Evolutionary conservation across 2,797 vertebrate species (phyloP).

Genomic region (Somateria mollissima): DNA sequence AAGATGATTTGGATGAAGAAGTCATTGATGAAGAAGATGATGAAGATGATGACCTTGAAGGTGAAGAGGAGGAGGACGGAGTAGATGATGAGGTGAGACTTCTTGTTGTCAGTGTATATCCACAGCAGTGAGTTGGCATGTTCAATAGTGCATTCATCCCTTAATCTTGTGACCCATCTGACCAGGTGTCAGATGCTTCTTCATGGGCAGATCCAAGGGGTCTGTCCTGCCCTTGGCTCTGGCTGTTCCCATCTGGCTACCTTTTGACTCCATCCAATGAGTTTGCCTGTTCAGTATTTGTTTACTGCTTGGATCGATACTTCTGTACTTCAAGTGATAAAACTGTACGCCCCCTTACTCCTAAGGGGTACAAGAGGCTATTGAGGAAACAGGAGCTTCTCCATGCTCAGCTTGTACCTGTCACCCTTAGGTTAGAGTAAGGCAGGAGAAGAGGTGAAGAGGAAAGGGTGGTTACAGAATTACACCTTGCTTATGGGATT

Average conservation of each 20-base stretch:
- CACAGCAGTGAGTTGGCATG: accelerated
- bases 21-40: conserved; percentile 67
- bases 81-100: conserved; percentile 74
- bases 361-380: accelerated
- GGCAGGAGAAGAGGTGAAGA: not conserved
- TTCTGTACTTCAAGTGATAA: accelerated
- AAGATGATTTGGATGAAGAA: conserved; percentile 74
- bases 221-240: accelerated
- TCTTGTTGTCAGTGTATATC: not conserved
- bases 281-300: not conserved
- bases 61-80: conserved; percentile 75
- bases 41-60: conserved; percentile 75
- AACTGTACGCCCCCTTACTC: accelerated
- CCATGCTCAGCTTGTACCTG: not conserved
- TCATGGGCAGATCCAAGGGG: not conserved
- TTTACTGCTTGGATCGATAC: not conserved
- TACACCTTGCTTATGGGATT: not conserved
- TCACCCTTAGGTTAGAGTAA: not conserved
- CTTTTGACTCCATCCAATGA: accelerated
- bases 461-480: not conserved
- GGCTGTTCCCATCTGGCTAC: not conserved
- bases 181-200: not conserved
- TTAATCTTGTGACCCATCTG: not conserved
- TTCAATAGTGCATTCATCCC: accelerated
- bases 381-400: not conserved